Evolutionary conservation across 2,113 vertebrate genomes (phyloP).

Genomic region (Orcinus orca): DNA sequence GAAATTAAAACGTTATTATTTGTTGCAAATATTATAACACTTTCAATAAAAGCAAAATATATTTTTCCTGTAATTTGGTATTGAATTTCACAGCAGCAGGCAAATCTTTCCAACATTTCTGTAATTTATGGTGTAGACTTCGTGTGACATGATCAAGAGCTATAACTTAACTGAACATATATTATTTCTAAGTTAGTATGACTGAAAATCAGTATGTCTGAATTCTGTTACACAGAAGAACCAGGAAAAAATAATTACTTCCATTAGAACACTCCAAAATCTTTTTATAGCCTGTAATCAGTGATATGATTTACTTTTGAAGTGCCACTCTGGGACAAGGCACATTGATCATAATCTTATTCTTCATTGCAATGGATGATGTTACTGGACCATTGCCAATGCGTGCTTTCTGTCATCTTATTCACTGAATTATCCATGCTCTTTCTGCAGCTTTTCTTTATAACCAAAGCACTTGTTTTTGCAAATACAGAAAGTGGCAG

Average conservation of each 20-base stretch:
- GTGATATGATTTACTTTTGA: conserved; percentile 68
- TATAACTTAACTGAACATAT: conserved; percentile 72
- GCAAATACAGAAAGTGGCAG: neutral
- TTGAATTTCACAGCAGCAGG: conserved; percentile 67
- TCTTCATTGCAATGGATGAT: conserved; percentile 47
- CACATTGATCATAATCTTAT: conserved; percentile 65
- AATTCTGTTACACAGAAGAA: conserved; percentile 71
- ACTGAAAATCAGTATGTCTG: conserved; percentile 73
- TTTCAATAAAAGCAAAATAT: conserved; percentile 43
- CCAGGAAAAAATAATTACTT: conserved; percentile 70
- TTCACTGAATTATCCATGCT: neutral
- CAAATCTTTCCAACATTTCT: conserved; percentile 66
- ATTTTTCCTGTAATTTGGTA: conserved; percentile 45
- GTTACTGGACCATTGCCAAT: neutral
- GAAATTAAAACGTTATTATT: conserved; percentile 31
- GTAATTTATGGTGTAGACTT: conserved; percentile 61
- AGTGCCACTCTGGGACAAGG: conserved; percentile 56
- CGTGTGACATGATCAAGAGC: conserved; percentile 72
- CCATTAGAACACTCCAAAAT: conserved; percentile 69
- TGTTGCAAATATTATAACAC: conserved; percentile 39
- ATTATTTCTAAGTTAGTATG: conserved; percentile 80
- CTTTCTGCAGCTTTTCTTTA: neutral
- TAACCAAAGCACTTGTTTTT: neutral
- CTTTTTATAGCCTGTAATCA: conserved; percentile 74
- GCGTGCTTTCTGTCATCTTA: neutral